These are phyloP conservation scores for Limnothrissa miodon DNA, from an alignment of 2,113 vertebrate genomes.

Conservation along the genomic window DNA sequence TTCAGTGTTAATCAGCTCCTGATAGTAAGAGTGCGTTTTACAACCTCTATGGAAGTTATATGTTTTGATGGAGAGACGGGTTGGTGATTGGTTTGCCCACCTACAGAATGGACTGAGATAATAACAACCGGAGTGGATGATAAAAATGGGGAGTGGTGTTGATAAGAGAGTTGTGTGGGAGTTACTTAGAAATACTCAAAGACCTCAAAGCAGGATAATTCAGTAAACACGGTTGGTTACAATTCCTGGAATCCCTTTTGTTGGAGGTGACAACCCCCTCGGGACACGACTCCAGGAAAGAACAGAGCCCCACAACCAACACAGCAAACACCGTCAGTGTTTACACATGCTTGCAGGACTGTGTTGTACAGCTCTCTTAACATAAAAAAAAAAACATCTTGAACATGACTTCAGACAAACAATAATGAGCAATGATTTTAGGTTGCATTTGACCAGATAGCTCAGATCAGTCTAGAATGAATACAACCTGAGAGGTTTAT, in stretches of 20 bases:
- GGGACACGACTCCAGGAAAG: too few species aligned
- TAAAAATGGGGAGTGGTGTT: neutral
- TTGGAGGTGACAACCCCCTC: neutral
- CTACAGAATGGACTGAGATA: neutral
- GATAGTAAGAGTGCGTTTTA: neutral
- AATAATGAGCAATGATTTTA: neutral
- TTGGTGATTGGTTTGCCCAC: neutral
- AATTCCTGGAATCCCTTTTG: neutral
- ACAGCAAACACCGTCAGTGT: neutral
- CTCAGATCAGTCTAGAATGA: too few species aligned
- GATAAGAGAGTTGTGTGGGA: neutral
- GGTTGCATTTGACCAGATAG: neutral
- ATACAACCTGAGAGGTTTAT: too few species aligned
- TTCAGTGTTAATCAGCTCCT: neutral
- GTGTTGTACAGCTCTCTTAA: neutral
- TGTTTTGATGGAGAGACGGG: too few species aligned
- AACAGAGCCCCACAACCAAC: too few species aligned
- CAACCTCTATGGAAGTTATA: neutral
- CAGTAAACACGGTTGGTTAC: neutral
- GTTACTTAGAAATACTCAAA: neutral
- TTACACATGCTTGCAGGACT: neutral
- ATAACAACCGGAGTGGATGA: neutral
- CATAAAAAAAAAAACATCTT: too few species aligned
- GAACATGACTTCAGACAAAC: too few species aligned
- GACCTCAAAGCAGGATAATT: neutral